phyloP scores from a whole-genome alignment of 1,140 invertebrate species.

The Leptopilina clavipes region DNA sequence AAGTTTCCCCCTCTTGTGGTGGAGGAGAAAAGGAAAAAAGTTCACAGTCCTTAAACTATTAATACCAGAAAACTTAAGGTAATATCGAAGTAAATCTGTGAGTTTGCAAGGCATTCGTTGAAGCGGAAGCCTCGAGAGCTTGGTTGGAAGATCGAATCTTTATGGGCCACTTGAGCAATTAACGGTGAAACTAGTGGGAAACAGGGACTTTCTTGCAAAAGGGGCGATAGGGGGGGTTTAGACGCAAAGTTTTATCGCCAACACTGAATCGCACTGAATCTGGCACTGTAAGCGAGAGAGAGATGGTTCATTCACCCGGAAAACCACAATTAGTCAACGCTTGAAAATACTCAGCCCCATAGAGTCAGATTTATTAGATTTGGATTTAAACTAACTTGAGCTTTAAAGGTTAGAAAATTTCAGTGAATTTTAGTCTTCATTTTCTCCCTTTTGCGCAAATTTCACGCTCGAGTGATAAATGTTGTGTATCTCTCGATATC shows the following conservation, averaged over 20 bases:
- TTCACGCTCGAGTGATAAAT: constrained; percentile 4
- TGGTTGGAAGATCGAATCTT: constrained; percentile 51
- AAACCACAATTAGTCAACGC: constrained; percentile 22
- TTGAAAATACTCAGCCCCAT: neutral
- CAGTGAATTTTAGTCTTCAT: neutral
- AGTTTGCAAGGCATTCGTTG: constrained; percentile 49
- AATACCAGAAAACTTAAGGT: constrained; percentile 52
- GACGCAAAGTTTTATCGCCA: constrained; percentile 50
- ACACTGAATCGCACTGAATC: constrained; percentile 31
- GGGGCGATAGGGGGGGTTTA: neutral
- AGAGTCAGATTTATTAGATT: constrained; percentile 25
- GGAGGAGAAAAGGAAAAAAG: constrained; percentile 26
- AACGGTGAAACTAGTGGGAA: constrained; percentile 62
- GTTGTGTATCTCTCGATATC: neutral
- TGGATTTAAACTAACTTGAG: constrained; percentile 1
- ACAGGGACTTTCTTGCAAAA: constrained; percentile 50
- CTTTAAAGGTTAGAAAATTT: constrained; percentile 10
- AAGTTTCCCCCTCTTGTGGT: too few species aligned
- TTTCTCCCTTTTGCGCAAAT: neutral
- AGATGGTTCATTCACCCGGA: constrained; percentile 28
- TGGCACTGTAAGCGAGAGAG: neutral
- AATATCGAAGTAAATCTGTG: constrained; percentile 52
- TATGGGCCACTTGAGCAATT: constrained; percentile 60
- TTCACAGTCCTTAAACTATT: constrained; percentile 42
- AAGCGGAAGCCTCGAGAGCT: constrained; percentile 59